These are phyloP conservation scores for Piprites chloris DNA, from an alignment of 2,113 vertebrate genomes.

Conservation along the genomic window DNA sequence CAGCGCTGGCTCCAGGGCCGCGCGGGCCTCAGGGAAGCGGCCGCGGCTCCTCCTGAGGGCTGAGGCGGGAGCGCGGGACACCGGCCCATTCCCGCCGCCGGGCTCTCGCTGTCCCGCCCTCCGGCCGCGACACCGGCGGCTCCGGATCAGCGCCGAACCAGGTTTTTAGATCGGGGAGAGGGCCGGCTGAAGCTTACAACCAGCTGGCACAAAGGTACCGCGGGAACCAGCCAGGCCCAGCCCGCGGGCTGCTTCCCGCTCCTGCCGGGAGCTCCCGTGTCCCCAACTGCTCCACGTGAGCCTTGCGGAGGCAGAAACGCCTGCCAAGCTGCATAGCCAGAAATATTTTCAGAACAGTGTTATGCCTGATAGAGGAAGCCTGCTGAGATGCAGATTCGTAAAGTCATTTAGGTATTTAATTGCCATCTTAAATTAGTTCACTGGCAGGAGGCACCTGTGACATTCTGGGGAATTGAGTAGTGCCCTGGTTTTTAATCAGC, in stretches of 20 bases:
- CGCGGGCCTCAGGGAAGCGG: no score
- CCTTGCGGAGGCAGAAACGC: fast-evolving
- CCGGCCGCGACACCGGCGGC: fast-evolving
- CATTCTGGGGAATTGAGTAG: not conserved
- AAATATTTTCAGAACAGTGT: not conserved
- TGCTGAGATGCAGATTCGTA: not conserved
- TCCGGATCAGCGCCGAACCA: fast-evolving
- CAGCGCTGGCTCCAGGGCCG: no score
- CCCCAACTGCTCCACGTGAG: fast-evolving
- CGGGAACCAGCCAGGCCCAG: fast-evolving
- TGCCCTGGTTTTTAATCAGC: not conserved
- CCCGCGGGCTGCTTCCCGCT: fast-evolving
- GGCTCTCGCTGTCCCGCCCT: no score
- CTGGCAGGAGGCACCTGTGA: not conserved
- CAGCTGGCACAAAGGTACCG: fast-evolving
- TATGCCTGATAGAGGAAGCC: not conserved
- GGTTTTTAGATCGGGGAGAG: fast-evolving
- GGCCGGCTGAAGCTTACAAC: fast-evolving
- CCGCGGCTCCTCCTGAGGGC: not conserved
- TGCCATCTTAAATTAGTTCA: not conserved
- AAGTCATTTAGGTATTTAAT: not conserved
- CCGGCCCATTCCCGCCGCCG: fast-evolving
- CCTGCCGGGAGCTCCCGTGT: not conserved
- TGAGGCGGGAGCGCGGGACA: not conserved
- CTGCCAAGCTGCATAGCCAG: not conserved